These are phyloP conservation scores for Tragopan temminckii DNA, from an alignment of 2,797 vertebrate species.

Conservation along the genomic window DNA sequence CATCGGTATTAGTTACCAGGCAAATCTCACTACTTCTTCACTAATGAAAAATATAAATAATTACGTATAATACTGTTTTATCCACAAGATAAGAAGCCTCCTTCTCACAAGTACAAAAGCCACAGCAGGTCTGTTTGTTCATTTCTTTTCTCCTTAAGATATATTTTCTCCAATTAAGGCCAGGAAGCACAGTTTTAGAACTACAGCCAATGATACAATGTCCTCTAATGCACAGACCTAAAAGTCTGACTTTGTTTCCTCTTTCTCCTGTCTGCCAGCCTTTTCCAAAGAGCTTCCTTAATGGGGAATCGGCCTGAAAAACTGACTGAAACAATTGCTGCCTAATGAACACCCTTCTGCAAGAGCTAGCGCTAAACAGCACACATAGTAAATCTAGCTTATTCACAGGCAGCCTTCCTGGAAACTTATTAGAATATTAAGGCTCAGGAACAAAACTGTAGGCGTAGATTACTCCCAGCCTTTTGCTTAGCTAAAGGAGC, in stretches of 20 bases:
- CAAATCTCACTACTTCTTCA: slow-evolving; percentile 51
- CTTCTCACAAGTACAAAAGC: slow-evolving; percentile 44
- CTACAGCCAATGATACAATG: slow-evolving; percentile 51
- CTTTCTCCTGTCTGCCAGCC: slow-evolving; percentile 55
- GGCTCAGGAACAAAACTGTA: slow-evolving; percentile 71
- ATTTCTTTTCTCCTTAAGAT: slow-evolving; percentile 29
- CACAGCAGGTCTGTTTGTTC: slow-evolving; percentile 26
- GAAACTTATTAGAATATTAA: slow-evolving; percentile 77
- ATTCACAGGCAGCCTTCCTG: slow-evolving; percentile 59
- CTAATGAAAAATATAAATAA: slow-evolving; percentile 73
- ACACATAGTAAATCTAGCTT: slow-evolving; percentile 65
- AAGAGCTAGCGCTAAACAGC: slow-evolving; percentile 69
- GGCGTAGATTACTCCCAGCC: slow-evolving; percentile 27
- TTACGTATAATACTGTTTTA: slow-evolving; percentile 70
- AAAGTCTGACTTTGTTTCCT: slow-evolving; percentile 61
- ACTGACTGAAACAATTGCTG: slow-evolving; percentile 74
- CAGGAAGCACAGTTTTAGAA: slow-evolving; percentile 69
- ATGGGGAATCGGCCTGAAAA: slow-evolving; percentile 73
- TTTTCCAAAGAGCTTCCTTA: slow-evolving; percentile 75
- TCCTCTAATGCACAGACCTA: slow-evolving; percentile 43
- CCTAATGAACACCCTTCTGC: slow-evolving; percentile 78
- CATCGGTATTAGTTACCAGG: slow-evolving; percentile 61
- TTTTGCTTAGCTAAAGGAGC: slow-evolving; percentile 37
- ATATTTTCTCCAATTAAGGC: slow-evolving; percentile 73
- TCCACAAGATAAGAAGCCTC: slow-evolving; percentile 29